A percentile compares a stretch with the other conserved stretches of the same genome.
Conservation (phyloP, 2,888 invertebrate genomes). For the Caenorhabditis japonica region DNA sequence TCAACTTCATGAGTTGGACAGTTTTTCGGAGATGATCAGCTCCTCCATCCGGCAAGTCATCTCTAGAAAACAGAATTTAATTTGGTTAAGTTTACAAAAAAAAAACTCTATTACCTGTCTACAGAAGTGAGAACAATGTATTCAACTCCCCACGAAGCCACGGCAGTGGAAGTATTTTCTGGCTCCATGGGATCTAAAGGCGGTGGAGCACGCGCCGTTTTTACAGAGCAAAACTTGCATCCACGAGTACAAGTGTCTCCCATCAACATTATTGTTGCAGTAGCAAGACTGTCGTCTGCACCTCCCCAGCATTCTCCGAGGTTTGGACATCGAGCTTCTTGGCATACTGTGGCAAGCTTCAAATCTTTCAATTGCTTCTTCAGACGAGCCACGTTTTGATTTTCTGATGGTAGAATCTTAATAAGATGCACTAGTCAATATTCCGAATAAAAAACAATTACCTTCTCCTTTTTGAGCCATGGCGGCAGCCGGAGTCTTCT, state of each 20-base stretch:
- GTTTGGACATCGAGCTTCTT: conserved; percentile 76
- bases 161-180: conserved; percentile 90
- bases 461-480: conserved; percentile 75
- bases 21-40: conserved; percentile 93
- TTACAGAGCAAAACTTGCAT: conserved; percentile 95
- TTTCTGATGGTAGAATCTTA: conserved; percentile 61
- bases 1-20: conserved; percentile 87
- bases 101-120: conserved; percentile 83
- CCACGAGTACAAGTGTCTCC: conserved; percentile 99
- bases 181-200: conserved; percentile 92
- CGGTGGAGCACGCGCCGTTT: conserved; percentile 91
- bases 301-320: conserved; percentile 92
- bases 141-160: conserved; percentile 93
- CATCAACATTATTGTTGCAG: conserved; percentile 98
- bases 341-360: conserved; percentile 76
- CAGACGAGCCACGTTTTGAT: conserved; percentile 65
- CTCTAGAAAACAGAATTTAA: conserved; percentile 79
- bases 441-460: conserved; percentile 7
- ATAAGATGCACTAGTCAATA: background rate
- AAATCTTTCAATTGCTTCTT: conserved; percentile 73
- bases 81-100: background rate
- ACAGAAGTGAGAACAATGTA: conserved; percentile 98
- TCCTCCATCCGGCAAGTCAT: conserved; percentile 93
- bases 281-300: conserved; percentile 87
- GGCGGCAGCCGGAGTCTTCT: conserved; percentile 72